Conservation (phyloP, 2,797 vertebrate genomes). For the Sebastes vulpes region DNA sequence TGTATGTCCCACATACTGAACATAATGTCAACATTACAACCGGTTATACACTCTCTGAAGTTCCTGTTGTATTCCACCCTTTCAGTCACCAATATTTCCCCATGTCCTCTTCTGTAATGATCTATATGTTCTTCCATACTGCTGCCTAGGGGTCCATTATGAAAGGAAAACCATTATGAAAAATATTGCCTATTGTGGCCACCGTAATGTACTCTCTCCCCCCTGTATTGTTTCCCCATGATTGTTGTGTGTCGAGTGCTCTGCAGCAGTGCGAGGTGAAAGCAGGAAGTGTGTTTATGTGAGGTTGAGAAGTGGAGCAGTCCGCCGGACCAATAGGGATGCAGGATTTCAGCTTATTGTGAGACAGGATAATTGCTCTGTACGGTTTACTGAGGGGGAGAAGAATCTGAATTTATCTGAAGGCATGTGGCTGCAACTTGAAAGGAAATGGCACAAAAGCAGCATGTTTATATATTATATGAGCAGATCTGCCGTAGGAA, state of each 20-base stretch:
- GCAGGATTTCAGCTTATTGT: slow-evolving; percentile 49
- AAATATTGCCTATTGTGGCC: neutral
- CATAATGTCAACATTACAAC: neutral
- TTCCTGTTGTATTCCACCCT: neutral
- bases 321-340: slow-evolving; percentile 24
- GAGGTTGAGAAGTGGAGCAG: slow-evolving; percentile 44
- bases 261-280: slow-evolving; percentile 16
- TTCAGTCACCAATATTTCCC: neutral
- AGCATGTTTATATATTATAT: neutral
- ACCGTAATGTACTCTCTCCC: neutral
- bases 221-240: neutral
- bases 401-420: slow-evolving; percentile 36
- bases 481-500: slow-evolving; percentile 10
- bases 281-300: slow-evolving; percentile 38
- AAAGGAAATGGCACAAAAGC: slow-evolving; percentile 31
- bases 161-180: slow-evolving; percentile 5
- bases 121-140: neutral
- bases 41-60: neutral
- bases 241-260: neutral
- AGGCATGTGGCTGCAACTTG: slow-evolving; percentile 10
- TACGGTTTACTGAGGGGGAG: slow-evolving; percentile 10
- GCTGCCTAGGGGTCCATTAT: neutral
- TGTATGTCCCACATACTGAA: neutral
- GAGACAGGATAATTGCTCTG: slow-evolving; percentile 50
- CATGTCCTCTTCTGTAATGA: neutral